phyloP scores from a whole-genome alignment of 2,113 vertebrate species.

The Tangachromis dhanisi region DNA sequence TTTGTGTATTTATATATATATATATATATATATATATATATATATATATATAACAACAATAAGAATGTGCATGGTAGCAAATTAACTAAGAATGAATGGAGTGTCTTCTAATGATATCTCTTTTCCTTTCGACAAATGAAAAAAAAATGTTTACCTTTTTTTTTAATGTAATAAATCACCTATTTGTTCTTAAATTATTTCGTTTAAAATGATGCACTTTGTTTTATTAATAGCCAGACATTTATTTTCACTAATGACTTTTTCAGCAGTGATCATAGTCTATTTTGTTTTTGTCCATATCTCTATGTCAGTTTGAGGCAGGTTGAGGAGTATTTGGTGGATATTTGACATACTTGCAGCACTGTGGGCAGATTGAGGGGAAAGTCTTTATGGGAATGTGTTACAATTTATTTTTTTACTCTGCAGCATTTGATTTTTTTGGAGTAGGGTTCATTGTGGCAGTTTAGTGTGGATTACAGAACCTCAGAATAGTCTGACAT shows the following conservation, averaged over 20 bases:
- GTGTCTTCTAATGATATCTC: not conserved
- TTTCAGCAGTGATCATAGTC: not conserved
- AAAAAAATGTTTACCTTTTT: not conserved
- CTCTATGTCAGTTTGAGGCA: not conserved
- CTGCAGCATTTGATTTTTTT: not conserved
- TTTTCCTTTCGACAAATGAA: not conserved
- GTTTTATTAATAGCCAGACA: not conserved
- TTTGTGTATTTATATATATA: too few relatives aligned
- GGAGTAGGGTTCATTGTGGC: not conserved
- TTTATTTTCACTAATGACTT: not conserved
- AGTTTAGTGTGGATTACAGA: conserved; percentile 15
- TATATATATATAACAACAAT: not conserved
- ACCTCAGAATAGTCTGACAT: not conserved
- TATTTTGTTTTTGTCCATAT: not conserved
- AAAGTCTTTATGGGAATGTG: not conserved
- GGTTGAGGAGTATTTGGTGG: not conserved
- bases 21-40: too few relatives aligned
- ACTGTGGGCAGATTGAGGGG: not conserved
- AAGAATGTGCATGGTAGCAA: not conserved
- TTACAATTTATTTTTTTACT: not conserved
- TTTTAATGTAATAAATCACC: not conserved
- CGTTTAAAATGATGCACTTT: not conserved
- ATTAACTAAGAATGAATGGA: not conserved
- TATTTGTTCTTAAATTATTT: not conserved
- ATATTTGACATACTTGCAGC: not conserved